A percentile compares a stretch with the other conserved stretches of the same genome.
Conservation (phyloP, 37 sponge, comb jelly and placozoan genomes). For the Ephydatia muelleri region DNA sequence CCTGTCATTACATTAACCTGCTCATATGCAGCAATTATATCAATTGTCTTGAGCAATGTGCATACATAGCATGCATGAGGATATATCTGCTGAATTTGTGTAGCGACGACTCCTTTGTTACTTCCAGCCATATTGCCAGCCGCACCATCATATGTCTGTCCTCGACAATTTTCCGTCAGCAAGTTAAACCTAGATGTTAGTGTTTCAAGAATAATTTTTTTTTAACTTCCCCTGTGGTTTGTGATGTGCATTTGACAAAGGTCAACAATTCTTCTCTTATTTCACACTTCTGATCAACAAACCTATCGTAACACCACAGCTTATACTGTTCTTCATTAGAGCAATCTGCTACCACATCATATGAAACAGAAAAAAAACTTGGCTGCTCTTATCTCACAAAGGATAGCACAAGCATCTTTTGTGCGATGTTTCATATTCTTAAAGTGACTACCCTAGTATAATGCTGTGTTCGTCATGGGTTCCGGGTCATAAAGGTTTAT, state of each 20-base stretch:
- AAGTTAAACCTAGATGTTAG: not conserved
- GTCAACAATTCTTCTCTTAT: conserved; percentile 2
- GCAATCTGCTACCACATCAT: conserved; percentile 21
- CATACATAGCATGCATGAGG: no score
- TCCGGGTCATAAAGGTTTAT: no score
- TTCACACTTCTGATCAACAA: not conserved
- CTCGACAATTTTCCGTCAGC: not conserved
- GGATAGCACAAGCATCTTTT: conserved; percentile 23
- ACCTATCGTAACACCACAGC: not conserved
- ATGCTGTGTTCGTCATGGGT: no score
- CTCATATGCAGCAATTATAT: no score
- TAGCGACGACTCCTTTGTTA: conserved; percentile 5
- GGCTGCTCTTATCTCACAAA: conserved; percentile 31
- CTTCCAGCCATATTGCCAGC: not conserved
- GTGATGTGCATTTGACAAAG: not conserved
- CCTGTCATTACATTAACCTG: no score
- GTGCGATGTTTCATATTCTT: no score
- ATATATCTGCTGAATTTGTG: no score
- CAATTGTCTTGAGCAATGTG: no score
- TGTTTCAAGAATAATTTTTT: no score
- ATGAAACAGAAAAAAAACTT: conserved; percentile 43
- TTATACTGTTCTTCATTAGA: not conserved
- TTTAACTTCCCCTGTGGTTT: not conserved
- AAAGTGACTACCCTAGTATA: no score
- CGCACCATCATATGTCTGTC: not conserved